phyloP scores from a whole-genome alignment of 2,797 vertebrate species.

The Scomberomorus guttatus region DNA sequence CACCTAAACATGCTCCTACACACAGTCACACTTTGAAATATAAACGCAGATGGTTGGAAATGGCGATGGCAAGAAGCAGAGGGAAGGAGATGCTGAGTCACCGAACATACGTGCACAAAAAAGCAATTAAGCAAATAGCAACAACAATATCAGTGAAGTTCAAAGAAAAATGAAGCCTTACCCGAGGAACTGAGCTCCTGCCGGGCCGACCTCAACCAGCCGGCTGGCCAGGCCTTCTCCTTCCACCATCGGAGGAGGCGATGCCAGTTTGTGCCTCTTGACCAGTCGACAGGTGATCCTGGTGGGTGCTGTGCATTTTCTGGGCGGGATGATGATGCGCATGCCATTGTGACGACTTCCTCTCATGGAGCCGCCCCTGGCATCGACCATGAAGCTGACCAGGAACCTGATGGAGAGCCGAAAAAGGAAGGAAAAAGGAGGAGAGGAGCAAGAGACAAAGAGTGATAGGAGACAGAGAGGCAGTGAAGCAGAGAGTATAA shows the following conservation, averaged over 20 bases:
- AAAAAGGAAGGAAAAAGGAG: slow-evolving; percentile 16
- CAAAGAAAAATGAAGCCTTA: slow-evolving; percentile 62
- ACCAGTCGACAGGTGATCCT: slow-evolving; percentile 98
- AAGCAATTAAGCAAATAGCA: slow-evolving; percentile 38
- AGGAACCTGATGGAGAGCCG: slow-evolving; percentile 89
- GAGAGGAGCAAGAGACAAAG: slow-evolving; percentile 12
- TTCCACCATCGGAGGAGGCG: slow-evolving; percentile 98
- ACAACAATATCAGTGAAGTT: background rate
- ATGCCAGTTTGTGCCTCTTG: slow-evolving; percentile 97
- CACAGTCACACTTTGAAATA: slow-evolving; percentile 35
- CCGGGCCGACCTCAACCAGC: slow-evolving; percentile 97
- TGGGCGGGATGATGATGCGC: slow-evolving; percentile 98
- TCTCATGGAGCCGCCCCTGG: slow-evolving; percentile 97
- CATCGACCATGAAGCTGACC: slow-evolving; percentile 99
- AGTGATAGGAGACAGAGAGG: slow-evolving; percentile 5
- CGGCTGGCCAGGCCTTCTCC: slow-evolving; percentile 98
- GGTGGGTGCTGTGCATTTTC: slow-evolving; percentile 97
- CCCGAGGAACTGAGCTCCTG: slow-evolving; percentile 98
- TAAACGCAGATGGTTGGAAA: slow-evolving; percentile 61
- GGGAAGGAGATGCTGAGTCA: slow-evolving; percentile 57
- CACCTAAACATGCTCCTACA: slow-evolving; percentile 18
- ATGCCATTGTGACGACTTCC: slow-evolving; percentile 98
- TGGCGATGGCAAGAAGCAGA: slow-evolving; percentile 73
- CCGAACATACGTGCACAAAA: slow-evolving; percentile 38
- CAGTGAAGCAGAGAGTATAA: background rate